These are phyloP conservation scores for Ceyx cyanopectus DNA, from an alignment of 2,113 vertebrate genomes.

Conservation along the genomic window DNA sequence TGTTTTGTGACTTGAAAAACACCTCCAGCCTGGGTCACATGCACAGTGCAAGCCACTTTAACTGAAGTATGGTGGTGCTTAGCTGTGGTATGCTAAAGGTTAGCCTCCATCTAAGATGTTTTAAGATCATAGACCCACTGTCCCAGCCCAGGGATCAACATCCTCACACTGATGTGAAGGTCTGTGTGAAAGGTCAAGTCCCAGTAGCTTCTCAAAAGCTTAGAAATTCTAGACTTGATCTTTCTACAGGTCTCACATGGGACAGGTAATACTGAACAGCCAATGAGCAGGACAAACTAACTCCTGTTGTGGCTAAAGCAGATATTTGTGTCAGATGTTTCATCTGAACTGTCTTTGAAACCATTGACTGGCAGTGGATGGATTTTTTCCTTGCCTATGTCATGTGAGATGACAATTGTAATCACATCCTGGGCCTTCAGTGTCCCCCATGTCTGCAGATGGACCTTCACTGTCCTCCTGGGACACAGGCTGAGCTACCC, in stretches of 20 bases:
- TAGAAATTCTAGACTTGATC: background rate
- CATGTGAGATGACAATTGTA: background rate
- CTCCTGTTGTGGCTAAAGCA: background rate
- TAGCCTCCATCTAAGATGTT: background rate
- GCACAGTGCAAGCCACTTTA: background rate
- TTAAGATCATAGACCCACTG: background rate
- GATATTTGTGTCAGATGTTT: conserved; percentile 8
- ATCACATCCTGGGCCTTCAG: background rate
- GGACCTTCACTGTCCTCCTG: background rate
- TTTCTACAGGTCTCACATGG: background rate
- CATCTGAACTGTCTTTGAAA: background rate
- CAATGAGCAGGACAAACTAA: background rate
- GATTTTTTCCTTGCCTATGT: background rate
- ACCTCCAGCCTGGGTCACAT: background rate
- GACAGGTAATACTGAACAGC: background rate
- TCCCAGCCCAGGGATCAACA: background rate
- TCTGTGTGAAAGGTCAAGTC: background rate
- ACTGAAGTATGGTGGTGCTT: background rate
- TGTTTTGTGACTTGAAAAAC: background rate
- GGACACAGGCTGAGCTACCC: background rate
- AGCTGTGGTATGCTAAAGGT: background rate
- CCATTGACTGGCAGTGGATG: background rate
- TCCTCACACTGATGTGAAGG: background rate
- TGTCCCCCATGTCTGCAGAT: background rate
- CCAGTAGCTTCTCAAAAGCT: background rate